Conservation (phyloP, 2,113 vertebrate genomes). For the Hydropotes inermis region DNA sequence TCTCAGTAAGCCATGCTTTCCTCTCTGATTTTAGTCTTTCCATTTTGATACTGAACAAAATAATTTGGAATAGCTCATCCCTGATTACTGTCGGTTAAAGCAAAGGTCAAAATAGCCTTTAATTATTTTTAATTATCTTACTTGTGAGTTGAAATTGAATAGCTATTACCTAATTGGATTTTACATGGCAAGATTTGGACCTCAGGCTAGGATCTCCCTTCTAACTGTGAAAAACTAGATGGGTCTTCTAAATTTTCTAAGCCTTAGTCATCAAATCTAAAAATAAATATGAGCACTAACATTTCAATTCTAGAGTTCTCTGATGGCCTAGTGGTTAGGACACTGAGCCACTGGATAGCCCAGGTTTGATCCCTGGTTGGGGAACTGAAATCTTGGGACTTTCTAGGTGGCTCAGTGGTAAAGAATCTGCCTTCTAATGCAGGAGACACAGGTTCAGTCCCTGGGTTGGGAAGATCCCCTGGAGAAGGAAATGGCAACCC, state of each 20-base stretch:
- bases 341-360: background rate
- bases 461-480: background rate
- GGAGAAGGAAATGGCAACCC: background rate
- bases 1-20: background rate
- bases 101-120: background rate
- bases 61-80: no score
- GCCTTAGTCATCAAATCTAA: background rate
- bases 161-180: background rate
- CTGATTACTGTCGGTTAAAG: background rate
- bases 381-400: background rate
- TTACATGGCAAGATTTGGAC: background rate
- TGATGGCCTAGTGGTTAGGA: background rate
- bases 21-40: background rate
- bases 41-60: background rate
- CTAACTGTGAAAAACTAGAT: background rate
- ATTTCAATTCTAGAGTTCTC: background rate
- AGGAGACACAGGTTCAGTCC: background rate
- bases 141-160: background rate
- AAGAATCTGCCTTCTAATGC: background rate
- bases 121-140: background rate
- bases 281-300: background rate
- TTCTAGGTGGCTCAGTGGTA: background rate
- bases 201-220: background rate
- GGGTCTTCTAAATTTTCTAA: background rate
- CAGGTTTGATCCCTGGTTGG: background rate